A percentile compares a stretch with the other conserved stretches of the same genome.
Evolutionary conservation across 2,113 vertebrate genomes (phyloP).

Genomic region (Uria lomvia): DNA sequence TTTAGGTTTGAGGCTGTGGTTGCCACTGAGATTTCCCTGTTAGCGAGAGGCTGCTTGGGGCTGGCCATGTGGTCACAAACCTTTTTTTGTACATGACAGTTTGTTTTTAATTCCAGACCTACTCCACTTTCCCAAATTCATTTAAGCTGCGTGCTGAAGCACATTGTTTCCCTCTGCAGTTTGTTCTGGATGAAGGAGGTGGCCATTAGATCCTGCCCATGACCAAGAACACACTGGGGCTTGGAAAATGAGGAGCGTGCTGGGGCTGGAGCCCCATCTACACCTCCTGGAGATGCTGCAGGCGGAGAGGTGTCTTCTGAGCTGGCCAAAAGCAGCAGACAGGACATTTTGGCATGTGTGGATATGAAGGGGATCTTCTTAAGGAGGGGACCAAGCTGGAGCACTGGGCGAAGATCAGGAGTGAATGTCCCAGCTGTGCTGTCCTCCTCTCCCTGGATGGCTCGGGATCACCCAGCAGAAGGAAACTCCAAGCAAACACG

Average conservation of each 20-base stretch:
- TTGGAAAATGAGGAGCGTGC: neutral
- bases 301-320: neutral
- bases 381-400: neutral
- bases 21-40: neutral
- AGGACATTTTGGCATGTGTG: neutral
- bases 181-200: neutral
- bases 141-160: neutral
- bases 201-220: neutral
- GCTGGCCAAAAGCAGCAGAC: neutral
- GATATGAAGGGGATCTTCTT: neutral
- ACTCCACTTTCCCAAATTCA: neutral
- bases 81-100: neutral
- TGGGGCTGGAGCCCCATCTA: neutral
- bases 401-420: neutral
- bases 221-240: neutral
- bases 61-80: neutral
- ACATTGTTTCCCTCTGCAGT: neutral
- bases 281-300: accelerated
- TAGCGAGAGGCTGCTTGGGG: neutral
- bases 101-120: neutral
- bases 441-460: accelerated
- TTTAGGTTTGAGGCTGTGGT: neutral
- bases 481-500: neutral
- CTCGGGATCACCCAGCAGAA: neutral
- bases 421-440: neutral